Evolutionary conservation across 2,888 invertebrate genomes (phyloP).

Genomic region (Biston stratarius): DNA sequence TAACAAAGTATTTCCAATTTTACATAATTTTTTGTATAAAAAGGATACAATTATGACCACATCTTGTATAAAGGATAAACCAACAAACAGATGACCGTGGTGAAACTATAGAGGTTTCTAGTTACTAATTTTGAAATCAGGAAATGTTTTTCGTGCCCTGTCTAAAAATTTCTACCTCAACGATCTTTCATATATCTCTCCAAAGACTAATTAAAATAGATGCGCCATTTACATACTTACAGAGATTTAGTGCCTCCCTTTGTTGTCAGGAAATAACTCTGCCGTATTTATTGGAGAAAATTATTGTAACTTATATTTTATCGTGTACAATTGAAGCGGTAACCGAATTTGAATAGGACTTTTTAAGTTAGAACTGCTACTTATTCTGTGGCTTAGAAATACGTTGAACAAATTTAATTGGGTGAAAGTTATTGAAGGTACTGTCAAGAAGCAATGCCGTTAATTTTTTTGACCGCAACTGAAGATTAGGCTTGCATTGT

Average conservation of each 20-base stretch:
- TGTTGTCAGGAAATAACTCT: constrained; percentile 33
- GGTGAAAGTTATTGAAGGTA: not conserved
- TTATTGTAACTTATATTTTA: constrained; percentile 24
- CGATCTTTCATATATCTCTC: constrained; percentile 45
- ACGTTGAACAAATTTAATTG: not conserved
- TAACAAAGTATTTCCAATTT: no score
- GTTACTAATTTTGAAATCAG: not conserved
- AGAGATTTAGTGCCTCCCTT: constrained; percentile 65
- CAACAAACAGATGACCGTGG: no score
- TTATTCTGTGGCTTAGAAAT: constrained; percentile 1
- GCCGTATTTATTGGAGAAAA: constrained; percentile 20
- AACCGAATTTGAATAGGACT: constrained; percentile 1
- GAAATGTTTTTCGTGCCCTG: constrained; percentile 3
- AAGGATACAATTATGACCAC: no score
- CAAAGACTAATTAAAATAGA: constrained; percentile 81
- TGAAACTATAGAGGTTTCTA: no score
- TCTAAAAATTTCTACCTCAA: constrained; percentile 14
- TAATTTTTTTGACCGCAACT: no score
- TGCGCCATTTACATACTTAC: constrained; percentile 78
- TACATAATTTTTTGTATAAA: no score
- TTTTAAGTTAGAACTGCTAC: not conserved
- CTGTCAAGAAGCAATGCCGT: no score
- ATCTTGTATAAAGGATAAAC: no score
- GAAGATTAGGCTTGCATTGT: no score
- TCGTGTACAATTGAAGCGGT: constrained; percentile 12